phyloP scores from a whole-genome alignment of 2,797 vertebrate species.

The Gymnothorax reevesii region DNA sequence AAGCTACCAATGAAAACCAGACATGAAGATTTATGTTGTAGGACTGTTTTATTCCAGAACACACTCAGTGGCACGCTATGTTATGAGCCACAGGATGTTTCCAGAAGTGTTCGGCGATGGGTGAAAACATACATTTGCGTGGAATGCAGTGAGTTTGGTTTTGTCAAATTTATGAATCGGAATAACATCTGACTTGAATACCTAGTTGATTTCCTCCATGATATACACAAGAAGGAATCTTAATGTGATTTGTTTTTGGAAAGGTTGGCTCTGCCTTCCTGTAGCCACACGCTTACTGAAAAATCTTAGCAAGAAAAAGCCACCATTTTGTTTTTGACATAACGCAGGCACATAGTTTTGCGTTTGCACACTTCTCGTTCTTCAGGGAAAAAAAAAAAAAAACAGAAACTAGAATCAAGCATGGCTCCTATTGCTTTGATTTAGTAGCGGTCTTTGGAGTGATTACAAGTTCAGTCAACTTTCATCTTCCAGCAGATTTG shows the following conservation, averaged over 20 bases:
- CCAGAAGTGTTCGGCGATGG: neutral
- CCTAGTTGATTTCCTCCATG: constrained; percentile 10
- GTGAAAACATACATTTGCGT: constrained; percentile 1
- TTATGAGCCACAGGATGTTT: neutral
- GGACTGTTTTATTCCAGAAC: neutral
- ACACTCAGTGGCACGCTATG: neutral
- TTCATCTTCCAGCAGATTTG: neutral
- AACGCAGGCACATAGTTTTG: neutral
- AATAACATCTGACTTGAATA: constrained; percentile 13
- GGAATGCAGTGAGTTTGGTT: neutral
- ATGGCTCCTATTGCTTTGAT: neutral
- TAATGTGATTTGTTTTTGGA: constrained; percentile 41
- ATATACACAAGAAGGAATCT: constrained; percentile 36
- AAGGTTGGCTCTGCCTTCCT: constrained; percentile 40
- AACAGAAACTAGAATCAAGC: neutral
- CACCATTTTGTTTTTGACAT: neutral
- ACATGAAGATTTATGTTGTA: neutral
- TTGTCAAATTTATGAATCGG: neutral
- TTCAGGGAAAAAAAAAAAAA: neutral
- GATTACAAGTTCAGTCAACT: neutral
- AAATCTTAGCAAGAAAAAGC: neutral
- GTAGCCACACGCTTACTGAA: neutral
- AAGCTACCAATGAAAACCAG: neutral
- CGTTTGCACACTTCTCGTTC: neutral
- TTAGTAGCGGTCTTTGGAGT: neutral